Conservation (phyloP, 1,140 invertebrate species). For the Doryteuthis pealeii region DNA sequence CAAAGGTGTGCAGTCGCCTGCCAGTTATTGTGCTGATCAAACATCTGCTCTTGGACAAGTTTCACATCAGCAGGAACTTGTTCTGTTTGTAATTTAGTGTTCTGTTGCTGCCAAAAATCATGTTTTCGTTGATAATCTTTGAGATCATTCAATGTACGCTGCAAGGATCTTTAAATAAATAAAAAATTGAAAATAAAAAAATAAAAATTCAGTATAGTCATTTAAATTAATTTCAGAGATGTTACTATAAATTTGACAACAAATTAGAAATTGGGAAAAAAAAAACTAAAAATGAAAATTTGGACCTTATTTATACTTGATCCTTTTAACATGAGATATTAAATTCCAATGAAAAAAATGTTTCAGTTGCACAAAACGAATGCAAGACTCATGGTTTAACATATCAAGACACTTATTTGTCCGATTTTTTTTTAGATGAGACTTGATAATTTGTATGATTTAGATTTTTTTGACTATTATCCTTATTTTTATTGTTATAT, state of each 20-base stretch:
- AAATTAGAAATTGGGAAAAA: neutral
- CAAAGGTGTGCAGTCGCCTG: conserved; percentile 48
- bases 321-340: no score
- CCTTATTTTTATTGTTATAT: no score
- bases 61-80: conserved; percentile 64
- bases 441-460: no score
- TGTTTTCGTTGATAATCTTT: conserved; percentile 71
- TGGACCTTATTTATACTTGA: no score
- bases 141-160: conserved; percentile 69
- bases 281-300: no score
- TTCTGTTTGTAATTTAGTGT: conserved; percentile 68
- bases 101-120: conserved; percentile 67
- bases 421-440: no score
- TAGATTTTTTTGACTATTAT: no score
- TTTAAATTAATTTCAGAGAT: neutral
- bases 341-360: no score
- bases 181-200: conserved; percentile 2
- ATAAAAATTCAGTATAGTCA: neutral
- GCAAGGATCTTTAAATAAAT: conserved; percentile 63
- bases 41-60: conserved; percentile 59
- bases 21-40: conserved; percentile 60
- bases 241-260: neutral
- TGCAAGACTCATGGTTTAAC: no score
- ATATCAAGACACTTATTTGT: no score
- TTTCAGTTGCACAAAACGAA: no score